phyloP scores from a whole-genome alignment of 2,888 invertebrate genomes.

The Ochropleura leucogaster region DNA sequence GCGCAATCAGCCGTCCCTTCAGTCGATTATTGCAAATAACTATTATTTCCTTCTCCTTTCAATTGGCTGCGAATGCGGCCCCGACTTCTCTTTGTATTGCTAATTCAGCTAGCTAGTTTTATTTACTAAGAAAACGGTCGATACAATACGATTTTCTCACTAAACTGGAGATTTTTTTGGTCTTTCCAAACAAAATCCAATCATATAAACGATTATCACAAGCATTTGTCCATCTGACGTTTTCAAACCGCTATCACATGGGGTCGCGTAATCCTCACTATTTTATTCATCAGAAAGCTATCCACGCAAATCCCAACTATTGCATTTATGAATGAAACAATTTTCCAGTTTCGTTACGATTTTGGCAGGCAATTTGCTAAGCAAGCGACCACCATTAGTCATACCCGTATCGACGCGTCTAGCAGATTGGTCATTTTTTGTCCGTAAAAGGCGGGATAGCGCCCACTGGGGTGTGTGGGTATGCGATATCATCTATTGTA shows the following conservation, averaged over 20 bases:
- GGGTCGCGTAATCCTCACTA: constrained; percentile 79
- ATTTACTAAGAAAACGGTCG: constrained; percentile 72
- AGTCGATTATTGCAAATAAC: constrained; percentile 84
- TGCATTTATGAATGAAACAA: constrained; percentile 89
- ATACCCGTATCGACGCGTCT: constrained; percentile 85
- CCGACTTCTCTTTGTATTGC: constrained; percentile 83
- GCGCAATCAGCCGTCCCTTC: constrained; percentile 90
- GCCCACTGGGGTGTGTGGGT: constrained; percentile 77
- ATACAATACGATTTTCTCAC: constrained; percentile 59
- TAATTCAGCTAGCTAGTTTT: constrained; percentile 86
- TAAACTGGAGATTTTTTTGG: constrained; percentile 18
- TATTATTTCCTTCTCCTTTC: constrained; percentile 85
- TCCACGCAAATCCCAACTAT: constrained; percentile 83
- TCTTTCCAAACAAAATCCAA: constrained; percentile 48
- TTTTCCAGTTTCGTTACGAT: constrained; percentile 87
- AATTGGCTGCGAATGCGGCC: constrained; percentile 82
- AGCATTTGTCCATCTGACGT: constrained; percentile 77
- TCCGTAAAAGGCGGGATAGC: constrained; percentile 76
- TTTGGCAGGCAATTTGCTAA: constrained; percentile 88
- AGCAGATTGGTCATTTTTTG: constrained; percentile 87
- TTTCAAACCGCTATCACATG: constrained; percentile 75
- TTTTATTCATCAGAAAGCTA: constrained; percentile 85
- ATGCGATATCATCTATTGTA: constrained; percentile 72
- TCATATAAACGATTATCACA: constrained; percentile 70
- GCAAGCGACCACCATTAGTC: constrained; percentile 85